Base-by-base conservation (phyloP, 2,888 invertebrate species). In the Cheilosia vulpina region DNA sequence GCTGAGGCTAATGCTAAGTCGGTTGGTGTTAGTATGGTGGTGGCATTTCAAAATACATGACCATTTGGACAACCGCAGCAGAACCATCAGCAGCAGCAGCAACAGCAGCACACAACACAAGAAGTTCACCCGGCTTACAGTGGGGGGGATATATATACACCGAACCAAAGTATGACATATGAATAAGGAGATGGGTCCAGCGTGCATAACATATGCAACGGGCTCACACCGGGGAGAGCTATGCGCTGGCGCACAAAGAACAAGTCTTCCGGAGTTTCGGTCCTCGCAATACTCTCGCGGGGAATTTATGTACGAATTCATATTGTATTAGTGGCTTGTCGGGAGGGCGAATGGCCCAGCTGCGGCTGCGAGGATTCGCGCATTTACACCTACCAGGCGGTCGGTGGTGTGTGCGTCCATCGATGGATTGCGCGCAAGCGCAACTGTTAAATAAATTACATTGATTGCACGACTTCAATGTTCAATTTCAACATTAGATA, bases 401-500 rank as follows among this genome's bases (percentile, higher is more conserved):
- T 55, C 19, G 21, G 31, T 55, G 31, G 38, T 58, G 57, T 68
- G 68, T 76, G 27, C n/a, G 80, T 85, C 72, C 72, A 81, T 81
- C 81, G 76, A 81, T 79, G 79, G 58, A 71, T 76, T 84, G 60
- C 68, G 63, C 78, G 27, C 63, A 73, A 43, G 21, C 38, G 47
- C 65, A 87, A 73, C 68, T 73, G 77, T 87, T 87, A 82, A 87
- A 87, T 87, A 87, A 87, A 87, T 87, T 87, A 87, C 87, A 82
- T 69, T 87, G 87, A 87, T 87, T 82, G 82, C 87, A 87, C 87
- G 87, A 87, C 82, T 87, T 87, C 82, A 87, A 87, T 87, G 87
- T 87, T 87, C 77, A 87, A 87, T 82, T 87, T 60, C 60, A 72
- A 65, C 87, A 82, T 87, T 82, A 82, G 87, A 87, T 87, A 78